Percentiles rank a stretch among this genome's conserved stretches.
Evolutionary conservation across 2,888 invertebrate genomes (phyloP).

Genomic region (Omphaloscelis lunosa): DNA sequence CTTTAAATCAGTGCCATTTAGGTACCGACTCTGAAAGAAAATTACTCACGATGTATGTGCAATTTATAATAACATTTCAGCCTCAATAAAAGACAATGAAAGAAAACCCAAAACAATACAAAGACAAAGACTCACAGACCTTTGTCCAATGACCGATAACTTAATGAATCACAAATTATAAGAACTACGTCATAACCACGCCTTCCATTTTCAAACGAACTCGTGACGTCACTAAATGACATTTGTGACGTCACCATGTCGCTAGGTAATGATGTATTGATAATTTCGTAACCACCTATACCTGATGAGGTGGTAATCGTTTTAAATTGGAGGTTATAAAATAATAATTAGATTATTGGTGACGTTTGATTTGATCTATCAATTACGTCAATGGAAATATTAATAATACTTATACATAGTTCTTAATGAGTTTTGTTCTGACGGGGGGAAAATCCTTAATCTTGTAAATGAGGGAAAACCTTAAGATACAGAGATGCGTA

Average conservation of each 20-base stretch:
- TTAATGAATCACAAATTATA: slow-evolving; percentile 29
- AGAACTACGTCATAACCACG: slow-evolving; percentile 31
- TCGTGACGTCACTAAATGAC: slow-evolving; percentile 27
- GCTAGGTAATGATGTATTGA: neutral
- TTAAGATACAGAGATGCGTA: neutral
- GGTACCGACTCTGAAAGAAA: neutral
- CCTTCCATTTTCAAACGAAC: slow-evolving; percentile 32
- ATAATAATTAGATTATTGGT: slow-evolving; percentile 4
- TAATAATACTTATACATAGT: no score
- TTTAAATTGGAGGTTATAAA: slow-evolving; percentile 28
- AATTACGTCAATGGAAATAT: no score
- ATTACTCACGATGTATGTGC: slow-evolving; percentile 7
- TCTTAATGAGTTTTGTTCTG: neutral
- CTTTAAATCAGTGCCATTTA: neutral
- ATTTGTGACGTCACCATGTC: slow-evolving; percentile 18
- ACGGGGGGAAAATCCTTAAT: neutral
- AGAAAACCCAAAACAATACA: slow-evolving; percentile 36
- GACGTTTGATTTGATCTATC: neutral
- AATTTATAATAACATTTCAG: slow-evolving; percentile 23
- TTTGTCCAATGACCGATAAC: slow-evolving; percentile 38
- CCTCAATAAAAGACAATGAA: slow-evolving; percentile 41
- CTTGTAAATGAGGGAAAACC: neutral
- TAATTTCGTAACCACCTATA: neutral
- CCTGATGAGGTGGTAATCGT: neutral
- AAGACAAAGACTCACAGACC: slow-evolving; percentile 7